Conservation (phyloP, 2,113 vertebrate genomes). For the Dromas ardeola region DNA sequence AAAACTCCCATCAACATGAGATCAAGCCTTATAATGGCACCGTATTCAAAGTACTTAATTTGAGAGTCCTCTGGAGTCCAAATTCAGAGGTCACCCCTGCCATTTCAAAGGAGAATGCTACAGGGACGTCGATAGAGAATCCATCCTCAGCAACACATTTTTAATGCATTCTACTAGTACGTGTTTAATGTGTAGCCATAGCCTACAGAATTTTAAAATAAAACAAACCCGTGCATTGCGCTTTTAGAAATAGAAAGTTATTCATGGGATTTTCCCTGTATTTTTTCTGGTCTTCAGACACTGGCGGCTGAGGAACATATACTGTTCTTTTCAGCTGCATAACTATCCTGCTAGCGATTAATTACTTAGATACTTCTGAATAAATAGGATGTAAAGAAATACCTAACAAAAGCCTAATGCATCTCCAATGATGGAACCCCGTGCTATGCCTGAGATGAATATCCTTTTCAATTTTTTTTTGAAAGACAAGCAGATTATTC, state of each 20-base stretch:
- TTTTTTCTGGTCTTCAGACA: slow-evolving; percentile 30
- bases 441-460: slow-evolving; percentile 39
- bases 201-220: slow-evolving; percentile 37
- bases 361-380: slow-evolving; percentile 45
- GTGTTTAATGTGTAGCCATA: not conserved
- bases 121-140: not conserved
- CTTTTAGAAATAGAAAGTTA: slow-evolving; percentile 8
- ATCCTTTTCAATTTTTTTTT: slow-evolving; percentile 66
- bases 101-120: slow-evolving; percentile 57
- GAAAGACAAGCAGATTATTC: slow-evolving; percentile 69
- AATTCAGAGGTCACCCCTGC: slow-evolving; percentile 45
- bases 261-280: not conserved
- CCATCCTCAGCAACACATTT: slow-evolving; percentile 20
- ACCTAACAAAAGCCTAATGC: slow-evolving; percentile 39
- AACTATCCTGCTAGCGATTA: not conserved
- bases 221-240: not conserved
- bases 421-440: not conserved
- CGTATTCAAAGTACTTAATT: slow-evolving; percentile 35
- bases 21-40: slow-evolving; percentile 22
- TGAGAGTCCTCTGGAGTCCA: slow-evolving; percentile 43
- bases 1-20: not conserved
- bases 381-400: slow-evolving; percentile 37
- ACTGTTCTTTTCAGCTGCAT: not conserved
- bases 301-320: not conserved
- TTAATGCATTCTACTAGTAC: not conserved